phyloP scores from a whole-genome alignment of 2,113 vertebrate genomes.

The Ptilorrhoa leucosticta region DNA sequence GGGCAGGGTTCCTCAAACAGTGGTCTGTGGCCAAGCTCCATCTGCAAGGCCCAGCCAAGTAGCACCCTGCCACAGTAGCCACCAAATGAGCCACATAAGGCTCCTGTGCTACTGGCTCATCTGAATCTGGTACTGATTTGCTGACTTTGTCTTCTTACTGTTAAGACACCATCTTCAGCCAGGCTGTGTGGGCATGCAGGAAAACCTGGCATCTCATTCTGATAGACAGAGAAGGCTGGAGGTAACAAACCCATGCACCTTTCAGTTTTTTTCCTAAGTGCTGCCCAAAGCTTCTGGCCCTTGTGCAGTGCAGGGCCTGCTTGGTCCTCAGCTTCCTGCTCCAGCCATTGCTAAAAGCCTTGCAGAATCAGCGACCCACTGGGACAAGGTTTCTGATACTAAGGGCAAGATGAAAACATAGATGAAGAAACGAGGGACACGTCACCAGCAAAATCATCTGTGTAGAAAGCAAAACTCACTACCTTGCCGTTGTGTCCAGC shows the following conservation, averaged over 20 bases:
- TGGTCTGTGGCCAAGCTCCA: background rate
- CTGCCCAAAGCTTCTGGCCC: background rate
- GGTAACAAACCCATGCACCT: background rate
- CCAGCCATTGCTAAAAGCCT: background rate
- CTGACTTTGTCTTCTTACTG: background rate
- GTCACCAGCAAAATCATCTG: background rate
- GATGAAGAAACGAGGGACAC: background rate
- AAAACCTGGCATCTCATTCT: background rate
- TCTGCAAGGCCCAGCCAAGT: background rate
- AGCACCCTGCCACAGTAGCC: background rate
- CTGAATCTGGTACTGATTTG: background rate
- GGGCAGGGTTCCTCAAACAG: background rate
- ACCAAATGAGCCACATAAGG: background rate
- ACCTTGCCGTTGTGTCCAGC: background rate
- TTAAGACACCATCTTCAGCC: background rate
- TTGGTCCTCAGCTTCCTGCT: background rate
- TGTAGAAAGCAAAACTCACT: background rate
- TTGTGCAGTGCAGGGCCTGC: background rate
- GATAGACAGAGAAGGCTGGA: background rate
- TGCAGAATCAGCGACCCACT: rapidly evolving
- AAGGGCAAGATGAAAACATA: background rate
- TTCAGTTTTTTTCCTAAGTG: background rate
- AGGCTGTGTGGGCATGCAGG: background rate
- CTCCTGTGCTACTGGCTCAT: background rate
- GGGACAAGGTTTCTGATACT: background rate